Base-by-base conservation (phyloP, 2,888 invertebrate species). In the Meteorus colon region DNA sequence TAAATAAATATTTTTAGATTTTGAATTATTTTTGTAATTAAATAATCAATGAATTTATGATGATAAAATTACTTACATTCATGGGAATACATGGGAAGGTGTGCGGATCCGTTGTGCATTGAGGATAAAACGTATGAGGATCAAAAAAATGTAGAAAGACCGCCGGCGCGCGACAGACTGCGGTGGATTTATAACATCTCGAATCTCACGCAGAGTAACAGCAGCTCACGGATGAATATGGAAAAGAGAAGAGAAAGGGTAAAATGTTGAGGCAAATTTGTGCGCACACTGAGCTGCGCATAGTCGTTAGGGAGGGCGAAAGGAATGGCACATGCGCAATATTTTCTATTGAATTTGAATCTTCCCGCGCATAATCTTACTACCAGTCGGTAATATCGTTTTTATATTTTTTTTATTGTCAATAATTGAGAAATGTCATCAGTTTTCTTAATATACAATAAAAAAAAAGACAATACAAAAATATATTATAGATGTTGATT, bases 141-240 rank as follows among this genome's bases (percentile, higher is more conserved):
- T 59, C n/a, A n/a, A 48, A 31, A 31, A 29, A 55, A 34, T 78
- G 77, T 76, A 71, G 75, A 71, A 78, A 71, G 78, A 81, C 81
- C 77, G 80, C 79, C 80, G 79, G 80, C 81, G 79, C 80, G 76
- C 81, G 77, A 81, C 80, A 80, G 81, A 78, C 67, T 71, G 74
- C 65, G 48, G 31, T 16, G 63, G 24, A 31, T 29, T 45, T 45
- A 59, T 51, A 51, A 45, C 41, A 63, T 72, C 27, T n/a, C 48
- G n/a, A 8, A 55, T 19, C 51, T 29, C 24, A 27, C 29, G 19
- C 16, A 37, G 37, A 45, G 14, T 66, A 41, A 45, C 34, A 27
- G 45, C 41, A 1, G 19, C 55, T 55, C 19, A 1, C n/a, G 24
- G 48, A 48, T n/a, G 48, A 48, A 48, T 48, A 48, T n/a, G n/a